Conservation (phyloP, 1,140 invertebrate species). For the Anoplophora glabripennis region DNA sequence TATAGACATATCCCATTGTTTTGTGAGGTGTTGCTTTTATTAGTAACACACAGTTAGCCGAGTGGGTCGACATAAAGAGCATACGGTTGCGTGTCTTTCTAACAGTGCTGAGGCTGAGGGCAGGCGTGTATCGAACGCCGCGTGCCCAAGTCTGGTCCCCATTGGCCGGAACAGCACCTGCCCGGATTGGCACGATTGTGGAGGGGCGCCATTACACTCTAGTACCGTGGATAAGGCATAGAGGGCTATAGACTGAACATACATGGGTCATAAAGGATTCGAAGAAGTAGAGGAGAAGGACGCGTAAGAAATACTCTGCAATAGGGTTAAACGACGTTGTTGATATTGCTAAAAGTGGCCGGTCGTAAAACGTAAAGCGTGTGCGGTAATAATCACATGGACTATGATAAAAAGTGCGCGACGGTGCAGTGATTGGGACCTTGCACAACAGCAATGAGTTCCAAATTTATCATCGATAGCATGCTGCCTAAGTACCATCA, state of each 20-base stretch:
- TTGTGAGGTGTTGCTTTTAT: no score
- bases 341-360: slow-evolving; percentile 39
- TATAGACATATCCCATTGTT: no score
- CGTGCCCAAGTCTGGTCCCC: slow-evolving; percentile 38
- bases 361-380: slow-evolving; percentile 39
- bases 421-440: slow-evolving; percentile 41
- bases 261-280: slow-evolving; percentile 66
- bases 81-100: slow-evolving; percentile 4
- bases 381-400: slow-evolving; percentile 23
- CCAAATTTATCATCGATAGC: slow-evolving; percentile 95
- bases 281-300: slow-evolving; percentile 65
- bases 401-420: slow-evolving; percentile 46
- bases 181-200: slow-evolving; percentile 45
- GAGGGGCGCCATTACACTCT: slow-evolving; percentile 62
- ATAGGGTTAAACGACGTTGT: slow-evolving; percentile 46
- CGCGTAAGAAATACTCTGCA: slow-evolving; percentile 56
- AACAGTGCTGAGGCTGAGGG: slow-evolving; percentile 31
- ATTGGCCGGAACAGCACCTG: slow-evolving; percentile 49
- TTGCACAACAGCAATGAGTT: slow-evolving; percentile 72
- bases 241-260: slow-evolving; percentile 65
- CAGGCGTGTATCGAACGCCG: slow-evolving; percentile 38
- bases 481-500: slow-evolving; percentile 93
- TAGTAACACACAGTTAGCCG: neutral
- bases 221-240: slow-evolving; percentile 63
- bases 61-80: slow-evolving; percentile 9